Evolutionary conservation across 2,888 invertebrate species (phyloP), one percentile per base, ranked within the genome.

Genomic region (Euplexia lucipara): DNA sequence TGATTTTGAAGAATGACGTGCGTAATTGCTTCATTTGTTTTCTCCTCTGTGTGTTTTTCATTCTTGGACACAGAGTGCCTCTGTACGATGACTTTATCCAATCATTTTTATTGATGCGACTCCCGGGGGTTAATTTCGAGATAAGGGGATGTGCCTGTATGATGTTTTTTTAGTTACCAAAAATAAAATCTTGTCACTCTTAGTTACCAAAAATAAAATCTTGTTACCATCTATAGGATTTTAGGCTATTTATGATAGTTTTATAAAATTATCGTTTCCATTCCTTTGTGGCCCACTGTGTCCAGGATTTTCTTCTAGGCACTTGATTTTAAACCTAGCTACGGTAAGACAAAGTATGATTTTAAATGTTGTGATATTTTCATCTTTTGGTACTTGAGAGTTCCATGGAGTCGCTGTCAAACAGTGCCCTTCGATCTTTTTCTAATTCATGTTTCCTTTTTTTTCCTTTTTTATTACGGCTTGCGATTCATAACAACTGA

Each of bases 291-390:
- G 20, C 34, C 7, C 32, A 39, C 39, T 72, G 47, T 39, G 59
- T 45, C 3, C 35, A 52, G 2, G 26, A 39, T 41, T 32, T 18
- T n/a, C 35, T 1, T 16, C 32, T 35, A 59, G 42, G 34, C 54
- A 64, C 20, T 12, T 18, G 14, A 56, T 65, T 71, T 64, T 54
- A 52, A 59, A 54, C 37, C 41, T 58, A 63, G 18, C 34, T 52
- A 49, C 57, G 49, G 66, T 75, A 53, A 51, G 53, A 51, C 26
- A 62, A 51, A 64, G 60, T 78, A 52, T 70, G 44, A 61, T 73
- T 70, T 66, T 53, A 53, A 75, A 70, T 71, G 42, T 61, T 70
- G 72, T 71, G 59, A 73, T 81, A 75, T 66, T 54, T 73, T 52
- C 35, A 47, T 59, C 49, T 39, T 65, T 62, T 57, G 8, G 30